Percentiles rank a stretch among this genome's conserved stretches.
Conservation (phyloP, 2,888 invertebrate species). For the Meta bourneti region DNA sequence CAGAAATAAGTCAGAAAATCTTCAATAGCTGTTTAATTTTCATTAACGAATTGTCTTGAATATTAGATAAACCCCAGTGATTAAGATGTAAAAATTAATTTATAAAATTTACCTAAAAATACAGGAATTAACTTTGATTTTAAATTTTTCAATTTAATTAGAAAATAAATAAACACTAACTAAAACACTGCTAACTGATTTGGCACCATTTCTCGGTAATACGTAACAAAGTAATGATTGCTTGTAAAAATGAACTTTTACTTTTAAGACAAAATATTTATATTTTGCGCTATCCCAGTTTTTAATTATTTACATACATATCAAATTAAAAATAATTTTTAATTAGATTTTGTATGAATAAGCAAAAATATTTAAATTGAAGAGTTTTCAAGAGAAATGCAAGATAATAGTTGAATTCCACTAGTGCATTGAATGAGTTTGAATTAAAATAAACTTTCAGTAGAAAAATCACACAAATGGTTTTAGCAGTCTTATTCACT, state of each 20-base stretch:
- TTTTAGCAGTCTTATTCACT: too few species aligned
- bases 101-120: not conserved
- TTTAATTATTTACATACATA: too few species aligned
- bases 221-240: not conserved
- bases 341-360: too few species aligned
- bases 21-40: too few species aligned
- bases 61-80: not conserved
- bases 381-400: not conserved
- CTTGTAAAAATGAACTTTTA: not conserved
- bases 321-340: too few species aligned
- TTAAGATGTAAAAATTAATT: not conserved
- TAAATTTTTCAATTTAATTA: too few species aligned
- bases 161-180: not conserved
- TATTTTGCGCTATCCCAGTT: not conserved
- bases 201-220: not conserved
- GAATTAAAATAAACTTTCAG: too few species aligned
- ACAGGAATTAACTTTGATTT: not conserved
- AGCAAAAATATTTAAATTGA: too few species aligned
- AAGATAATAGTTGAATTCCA: not conserved
- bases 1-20: too few species aligned
- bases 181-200: not conserved
- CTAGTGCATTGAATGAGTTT: too few species aligned
- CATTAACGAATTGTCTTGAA: not conserved
- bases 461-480: too few species aligned
- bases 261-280: not conserved